Evolutionary conservation across 2,113 vertebrate species (phyloP).

Genomic region (Cairina moschata): DNA sequence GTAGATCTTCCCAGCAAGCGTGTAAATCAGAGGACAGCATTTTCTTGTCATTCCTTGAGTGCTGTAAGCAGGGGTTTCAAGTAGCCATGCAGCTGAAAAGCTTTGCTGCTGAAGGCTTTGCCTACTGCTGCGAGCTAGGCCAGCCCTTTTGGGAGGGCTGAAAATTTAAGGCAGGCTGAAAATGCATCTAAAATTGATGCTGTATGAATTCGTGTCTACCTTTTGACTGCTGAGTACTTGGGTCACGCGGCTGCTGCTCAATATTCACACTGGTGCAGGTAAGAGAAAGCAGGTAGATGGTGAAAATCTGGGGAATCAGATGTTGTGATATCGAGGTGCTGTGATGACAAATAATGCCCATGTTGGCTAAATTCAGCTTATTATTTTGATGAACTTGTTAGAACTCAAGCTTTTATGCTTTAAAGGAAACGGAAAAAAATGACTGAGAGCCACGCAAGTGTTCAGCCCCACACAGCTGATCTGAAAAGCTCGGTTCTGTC

Average conservation of each 20-base stretch:
- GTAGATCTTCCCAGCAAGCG: neutral
- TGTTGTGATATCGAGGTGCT: neutral
- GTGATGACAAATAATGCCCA: neutral
- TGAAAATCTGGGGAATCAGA: neutral
- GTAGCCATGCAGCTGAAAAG: neutral
- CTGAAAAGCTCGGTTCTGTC: neutral
- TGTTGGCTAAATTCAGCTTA: neutral
- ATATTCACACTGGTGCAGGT: rapidly evolving
- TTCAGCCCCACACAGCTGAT: neutral
- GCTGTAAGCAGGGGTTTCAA: neutral
- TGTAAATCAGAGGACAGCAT: neutral
- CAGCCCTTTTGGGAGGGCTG: neutral
- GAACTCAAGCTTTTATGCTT: neutral
- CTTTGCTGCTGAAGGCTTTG: neutral
- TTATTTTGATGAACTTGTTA: neutral
- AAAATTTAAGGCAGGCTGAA: neutral
- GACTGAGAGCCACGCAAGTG: neutral
- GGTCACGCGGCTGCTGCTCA: neutral
- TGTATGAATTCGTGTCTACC: neutral
- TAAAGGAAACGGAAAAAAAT: neutral
- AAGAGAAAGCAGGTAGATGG: neutral
- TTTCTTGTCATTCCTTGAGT: neutral
- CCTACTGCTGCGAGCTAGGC: neutral
- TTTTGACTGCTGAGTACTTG: neutral
- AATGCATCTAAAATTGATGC: neutral